These are phyloP conservation scores for Aegotheles bennettii DNA, from an alignment of 2,113 vertebrate species.

Conservation along the genomic window DNA sequence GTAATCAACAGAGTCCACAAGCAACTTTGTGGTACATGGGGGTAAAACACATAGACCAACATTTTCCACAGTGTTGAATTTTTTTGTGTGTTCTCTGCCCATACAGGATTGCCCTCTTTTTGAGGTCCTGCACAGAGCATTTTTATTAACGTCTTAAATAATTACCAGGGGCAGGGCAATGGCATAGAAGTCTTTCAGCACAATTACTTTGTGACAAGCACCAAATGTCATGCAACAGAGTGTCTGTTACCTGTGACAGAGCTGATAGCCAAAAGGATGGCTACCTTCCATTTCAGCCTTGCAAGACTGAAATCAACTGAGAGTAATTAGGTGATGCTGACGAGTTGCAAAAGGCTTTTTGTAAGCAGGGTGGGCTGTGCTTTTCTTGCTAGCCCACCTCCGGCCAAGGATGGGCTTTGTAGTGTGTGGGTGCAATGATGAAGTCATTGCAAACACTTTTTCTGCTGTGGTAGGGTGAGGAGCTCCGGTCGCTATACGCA, in stretches of 20 bases:
- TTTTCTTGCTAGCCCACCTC: not conserved
- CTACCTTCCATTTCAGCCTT: not conserved
- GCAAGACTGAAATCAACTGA: not conserved
- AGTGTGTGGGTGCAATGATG: not conserved
- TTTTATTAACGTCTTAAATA: not conserved
- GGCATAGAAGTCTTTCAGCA: not conserved
- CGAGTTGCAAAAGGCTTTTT: not conserved
- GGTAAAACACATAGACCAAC: not conserved
- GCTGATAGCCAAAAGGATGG: not conserved
- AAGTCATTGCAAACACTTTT: not conserved
- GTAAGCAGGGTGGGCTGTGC: not conserved
- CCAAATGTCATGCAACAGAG: not conserved
- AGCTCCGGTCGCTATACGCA: fast-evolving
- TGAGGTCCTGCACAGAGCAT: not conserved
- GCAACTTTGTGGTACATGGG: not conserved
- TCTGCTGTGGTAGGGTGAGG: not conserved
- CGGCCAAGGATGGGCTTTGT: not conserved
- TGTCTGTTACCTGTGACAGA: not conserved
- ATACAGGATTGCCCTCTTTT: not conserved
- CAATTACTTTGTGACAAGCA: not conserved
- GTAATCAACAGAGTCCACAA: not conserved
- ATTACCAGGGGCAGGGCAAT: fast-evolving
- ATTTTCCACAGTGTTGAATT: not conserved
- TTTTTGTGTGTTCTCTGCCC: not conserved
- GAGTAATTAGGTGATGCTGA: not conserved